Base-by-base conservation (phyloP, 2,113 vertebrate species). In the Gorilla gorilla region DNA sequence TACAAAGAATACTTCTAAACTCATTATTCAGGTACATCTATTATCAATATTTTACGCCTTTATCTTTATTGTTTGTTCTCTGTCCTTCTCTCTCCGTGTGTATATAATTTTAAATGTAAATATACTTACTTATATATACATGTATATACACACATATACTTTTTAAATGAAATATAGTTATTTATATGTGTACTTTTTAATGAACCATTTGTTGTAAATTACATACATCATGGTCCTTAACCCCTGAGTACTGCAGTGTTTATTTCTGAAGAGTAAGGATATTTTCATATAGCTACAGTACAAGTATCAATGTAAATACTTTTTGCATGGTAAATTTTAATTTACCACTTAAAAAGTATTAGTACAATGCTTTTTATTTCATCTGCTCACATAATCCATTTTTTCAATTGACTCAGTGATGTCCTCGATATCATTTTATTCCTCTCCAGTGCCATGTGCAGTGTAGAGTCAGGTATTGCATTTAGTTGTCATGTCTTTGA, bases 271-370 rank as follows among this genome's bases (percentile, higher is more conserved):
- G 35, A 90, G 85, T 81, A 87, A 64, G 25, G 12, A 5, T 96
- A 79, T 91, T 68, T 81, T 75, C 35, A 38, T 75, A 7, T 93
- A 95, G 84, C 25, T 85, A 72, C 7, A 84, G 45, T 73, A 35
- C 45, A 64, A 13, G 66, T 72, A n/a, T 35, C 5, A 78, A 66
- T 84, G 75, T 70, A 11, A 93, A 64, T 68, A 68, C 25, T 66
- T 84, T 96, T 84, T 50, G 64, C 50, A 40, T 61, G 50, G n/a
- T 80, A 76, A 93, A 91, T 89, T 93, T 95, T 85, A 64, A 48
- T 59, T 59, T 40, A 83, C 87, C 23, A 79, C 48, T 92, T 76
- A 76, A 45, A 90, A 93, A 45, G 6, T 85, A 32, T 91, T 52
- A 2, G 10, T 81, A 79, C 6, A 23, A 22, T 45, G 4, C 50